These are phyloP conservation scores for Girardinus metallicus DNA, from an alignment of 2,797 vertebrate genomes.

Conservation along the genomic window DNA sequence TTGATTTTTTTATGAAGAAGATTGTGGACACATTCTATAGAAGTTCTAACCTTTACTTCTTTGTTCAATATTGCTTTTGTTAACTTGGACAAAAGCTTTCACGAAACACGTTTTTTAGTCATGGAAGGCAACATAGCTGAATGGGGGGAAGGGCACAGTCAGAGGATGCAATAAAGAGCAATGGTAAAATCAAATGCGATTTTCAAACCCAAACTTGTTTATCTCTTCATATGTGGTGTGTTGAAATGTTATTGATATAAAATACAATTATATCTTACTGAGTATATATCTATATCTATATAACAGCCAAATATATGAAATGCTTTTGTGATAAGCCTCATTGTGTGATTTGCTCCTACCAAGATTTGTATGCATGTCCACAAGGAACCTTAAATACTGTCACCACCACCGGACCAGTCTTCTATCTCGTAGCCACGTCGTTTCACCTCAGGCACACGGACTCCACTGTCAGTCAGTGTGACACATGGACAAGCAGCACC, in stretches of 20 bases:
- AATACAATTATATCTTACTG: slow-evolving; percentile 33
- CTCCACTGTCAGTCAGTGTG: slow-evolving; percentile 72
- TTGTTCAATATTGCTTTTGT: slow-evolving; percentile 14
- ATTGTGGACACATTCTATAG: neutral
- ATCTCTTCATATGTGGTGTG: slow-evolving; percentile 46
- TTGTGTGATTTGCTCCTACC: neutral
- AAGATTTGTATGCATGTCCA: slow-evolving; percentile 38
- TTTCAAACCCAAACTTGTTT: slow-evolving; percentile 35
- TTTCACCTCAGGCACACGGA: slow-evolving; percentile 53
- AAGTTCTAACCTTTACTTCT: slow-evolving; percentile 1
- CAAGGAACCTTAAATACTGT: slow-evolving; percentile 25
- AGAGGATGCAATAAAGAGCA: slow-evolving; percentile 56
- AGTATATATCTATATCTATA: slow-evolving; percentile 8
- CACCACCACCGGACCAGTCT: slow-evolving; percentile 5
- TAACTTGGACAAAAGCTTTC: slow-evolving; percentile 8
- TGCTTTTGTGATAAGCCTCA: neutral
- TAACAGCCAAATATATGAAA: neutral
- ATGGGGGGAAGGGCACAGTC: slow-evolving; percentile 3
- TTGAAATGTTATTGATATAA: slow-evolving; percentile 41
- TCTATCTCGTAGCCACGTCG: slow-evolving; percentile 47
- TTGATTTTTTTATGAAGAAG: slow-evolving; percentile 21
- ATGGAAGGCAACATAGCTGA: slow-evolving; percentile 11
- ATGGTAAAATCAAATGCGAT: slow-evolving; percentile 52
- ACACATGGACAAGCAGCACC: slow-evolving; percentile 62
- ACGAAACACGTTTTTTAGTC: slow-evolving; percentile 3